Base-by-base conservation (phyloP, 2,888 invertebrate genomes). In the Chromoteleia sp. region DNA sequence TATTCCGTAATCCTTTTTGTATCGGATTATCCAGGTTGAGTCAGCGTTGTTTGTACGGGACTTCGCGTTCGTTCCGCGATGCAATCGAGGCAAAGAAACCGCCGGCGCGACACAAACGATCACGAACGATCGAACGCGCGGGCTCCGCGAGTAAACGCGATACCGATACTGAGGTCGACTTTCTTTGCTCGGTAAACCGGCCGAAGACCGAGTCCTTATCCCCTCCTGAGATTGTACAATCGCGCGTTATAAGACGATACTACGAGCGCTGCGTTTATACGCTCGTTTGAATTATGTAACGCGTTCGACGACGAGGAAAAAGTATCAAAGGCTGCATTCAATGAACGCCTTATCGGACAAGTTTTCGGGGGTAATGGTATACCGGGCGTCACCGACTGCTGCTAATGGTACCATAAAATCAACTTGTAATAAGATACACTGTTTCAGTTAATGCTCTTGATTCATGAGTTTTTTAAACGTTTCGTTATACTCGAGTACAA, bases 131-230 rank as follows among this genome's bases (percentile, higher is more conserved):
- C 15, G 54, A 54, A 30, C 30, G 54, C 14, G 33, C 33, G 56
- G n/a, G 7, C 15, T 33, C 54, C 33, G 10, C 54, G 76, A 80
- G 77, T 81, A 81, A 83, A 67, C 79, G 83, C 85, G 82, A 84
- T 83, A 82, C 50, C 82, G 82, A 81, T 81, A 87, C 87, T 87
- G 86, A 75, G 54, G 77, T 76, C 73, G 77, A 63, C 63, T 73
- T 52, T 70, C 65, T 73, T 70, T 74, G 56, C 75, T 73, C 48
- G 75, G 68, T 52, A 50, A 73, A 50, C 48, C 45, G 41, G 45
- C 71, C 29, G 36, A 50, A 45, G 39, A 48, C 29, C 15, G 21
- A 50, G 48, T 59, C 29, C 58, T 30, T 48, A 45, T 58, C 70
- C 70, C 58, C 70, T 21, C 70, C 12, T 43, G 43, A n/a, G 12